Conservation (phyloP, 2,113 vertebrate genomes). For the Budorcas taxicolor region DNA sequence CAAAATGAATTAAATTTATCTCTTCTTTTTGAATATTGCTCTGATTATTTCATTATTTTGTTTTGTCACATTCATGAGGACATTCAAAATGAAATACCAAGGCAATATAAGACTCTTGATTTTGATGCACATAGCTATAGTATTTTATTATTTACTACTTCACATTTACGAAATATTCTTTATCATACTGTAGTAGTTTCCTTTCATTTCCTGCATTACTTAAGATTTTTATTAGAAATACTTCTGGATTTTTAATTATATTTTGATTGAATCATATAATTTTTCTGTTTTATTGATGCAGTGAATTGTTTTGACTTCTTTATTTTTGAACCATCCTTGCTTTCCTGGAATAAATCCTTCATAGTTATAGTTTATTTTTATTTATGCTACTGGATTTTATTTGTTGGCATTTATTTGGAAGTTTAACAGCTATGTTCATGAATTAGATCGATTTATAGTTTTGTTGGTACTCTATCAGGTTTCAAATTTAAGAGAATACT, state of each 20-base stretch:
- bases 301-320: conserved; percentile 15
- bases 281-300: neutral
- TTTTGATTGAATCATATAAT: neutral
- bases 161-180: neutral
- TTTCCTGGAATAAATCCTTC: neutral
- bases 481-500: neutral
- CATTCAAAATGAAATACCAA: neutral
- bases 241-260: neutral
- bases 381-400: neutral
- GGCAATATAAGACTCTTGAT: neutral
- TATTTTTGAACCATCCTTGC: conserved; percentile 13
- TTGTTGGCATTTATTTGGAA: conserved; percentile 23
- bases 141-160: neutral
- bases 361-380: neutral
- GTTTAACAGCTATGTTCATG: conserved; percentile 13
- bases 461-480: neutral
- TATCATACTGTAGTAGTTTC: neutral
- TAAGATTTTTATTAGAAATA: neutral
- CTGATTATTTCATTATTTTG: neutral
- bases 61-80: neutral
- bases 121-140: neutral
- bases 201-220: neutral
- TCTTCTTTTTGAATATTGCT: neutral
- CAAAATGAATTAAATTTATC: neutral
- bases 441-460: neutral